Percentiles rank a stretch among this genome's conserved stretches.
Conservation (phyloP, 2,797 vertebrate genomes). For the Diglossa cyanea region DNA sequence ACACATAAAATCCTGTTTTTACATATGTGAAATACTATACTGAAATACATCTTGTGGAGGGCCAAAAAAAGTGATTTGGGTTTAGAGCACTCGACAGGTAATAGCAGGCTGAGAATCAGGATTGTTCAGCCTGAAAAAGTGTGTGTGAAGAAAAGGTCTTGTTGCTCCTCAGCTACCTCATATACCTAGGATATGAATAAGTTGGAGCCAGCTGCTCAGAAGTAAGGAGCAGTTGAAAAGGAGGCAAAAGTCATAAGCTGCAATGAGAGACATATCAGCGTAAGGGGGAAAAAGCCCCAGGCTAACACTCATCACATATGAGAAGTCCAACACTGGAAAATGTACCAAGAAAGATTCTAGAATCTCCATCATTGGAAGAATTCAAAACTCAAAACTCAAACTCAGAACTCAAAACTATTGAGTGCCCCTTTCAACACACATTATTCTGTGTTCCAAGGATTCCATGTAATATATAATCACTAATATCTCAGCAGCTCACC, state of each 20-base stretch:
- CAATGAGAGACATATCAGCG: neutral
- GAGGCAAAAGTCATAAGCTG: neutral
- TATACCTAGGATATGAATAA: fast-evolving
- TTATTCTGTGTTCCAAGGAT: neutral
- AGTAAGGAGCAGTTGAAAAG: neutral
- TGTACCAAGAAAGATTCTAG: neutral
- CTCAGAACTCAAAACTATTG: neutral
- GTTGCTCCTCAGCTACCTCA: neutral
- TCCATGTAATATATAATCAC: neutral
- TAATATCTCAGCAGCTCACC: neutral
- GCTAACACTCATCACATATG: fast-evolving
- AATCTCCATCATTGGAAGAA: neutral
- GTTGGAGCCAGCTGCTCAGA: neutral
- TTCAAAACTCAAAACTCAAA: neutral
- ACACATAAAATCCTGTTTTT: neutral
- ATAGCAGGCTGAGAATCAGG: neutral
- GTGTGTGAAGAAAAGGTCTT: neutral
- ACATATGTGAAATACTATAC: neutral
- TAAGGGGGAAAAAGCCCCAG: fast-evolving
- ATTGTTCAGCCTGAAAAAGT: neutral
- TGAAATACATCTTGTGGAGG: neutral
- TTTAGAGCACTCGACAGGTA: fast-evolving
- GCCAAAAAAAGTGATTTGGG: neutral
- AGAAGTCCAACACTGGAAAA: neutral
- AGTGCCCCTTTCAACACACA: neutral